Evolutionary conservation across 2,113 vertebrate genomes (phyloP).

Genomic region (Mustela lutreola): DNA sequence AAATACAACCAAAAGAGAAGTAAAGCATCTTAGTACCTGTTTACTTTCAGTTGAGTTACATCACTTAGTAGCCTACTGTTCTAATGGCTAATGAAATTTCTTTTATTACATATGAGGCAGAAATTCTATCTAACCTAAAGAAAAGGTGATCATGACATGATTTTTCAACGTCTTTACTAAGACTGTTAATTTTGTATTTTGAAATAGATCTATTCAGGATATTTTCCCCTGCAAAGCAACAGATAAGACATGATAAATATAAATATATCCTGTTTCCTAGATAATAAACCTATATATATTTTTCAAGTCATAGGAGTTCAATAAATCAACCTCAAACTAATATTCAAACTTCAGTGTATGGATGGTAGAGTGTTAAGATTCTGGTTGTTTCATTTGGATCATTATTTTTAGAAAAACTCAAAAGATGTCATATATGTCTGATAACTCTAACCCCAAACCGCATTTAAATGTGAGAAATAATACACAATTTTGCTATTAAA

Average conservation of each 20-base stretch:
- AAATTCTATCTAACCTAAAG: slow-evolving; percentile 11
- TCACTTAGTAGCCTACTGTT: neutral
- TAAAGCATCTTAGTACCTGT: slow-evolving; percentile 12
- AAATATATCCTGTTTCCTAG: neutral
- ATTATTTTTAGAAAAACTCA: slow-evolving; percentile 59
- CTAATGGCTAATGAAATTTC: slow-evolving; percentile 18
- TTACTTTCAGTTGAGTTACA: slow-evolving; percentile 21
- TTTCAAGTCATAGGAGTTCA: slow-evolving; percentile 6
- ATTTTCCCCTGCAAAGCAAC: neutral
- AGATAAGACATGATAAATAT: slow-evolving; percentile 31
- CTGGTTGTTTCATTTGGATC: slow-evolving; percentile 56
- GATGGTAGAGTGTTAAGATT: neutral
- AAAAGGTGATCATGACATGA: neutral
- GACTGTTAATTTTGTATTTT: neutral
- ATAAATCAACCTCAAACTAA: slow-evolving; percentile 44
- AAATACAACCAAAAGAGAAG: slow-evolving; percentile 47
- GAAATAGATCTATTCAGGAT: neutral
- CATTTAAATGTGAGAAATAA: slow-evolving; percentile 43
- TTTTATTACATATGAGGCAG: neutral
- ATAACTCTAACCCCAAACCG: neutral
- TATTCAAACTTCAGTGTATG: neutral
- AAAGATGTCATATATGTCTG: neutral
- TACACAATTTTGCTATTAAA: neutral
- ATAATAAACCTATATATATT: neutral
- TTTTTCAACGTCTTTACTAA: neutral